Evolutionary conservation across 2,888 invertebrate species (phyloP).

Genomic region (Trachelus troglodyta): DNA sequence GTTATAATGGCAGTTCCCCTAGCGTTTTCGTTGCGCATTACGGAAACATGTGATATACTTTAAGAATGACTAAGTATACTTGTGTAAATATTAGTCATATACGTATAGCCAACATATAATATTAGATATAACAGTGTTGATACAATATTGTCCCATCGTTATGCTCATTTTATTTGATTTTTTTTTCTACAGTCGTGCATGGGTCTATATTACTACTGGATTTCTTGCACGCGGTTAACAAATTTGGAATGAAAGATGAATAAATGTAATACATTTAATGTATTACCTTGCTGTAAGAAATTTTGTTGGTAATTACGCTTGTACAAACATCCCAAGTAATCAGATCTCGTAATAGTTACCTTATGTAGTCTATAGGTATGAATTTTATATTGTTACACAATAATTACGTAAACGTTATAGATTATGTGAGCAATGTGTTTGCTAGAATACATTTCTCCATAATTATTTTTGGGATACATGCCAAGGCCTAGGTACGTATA

Average conservation of each 20-base stretch:
- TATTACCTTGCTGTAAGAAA: neutral
- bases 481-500: too few species aligned
- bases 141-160: neutral
- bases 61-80: neutral
- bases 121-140: neutral
- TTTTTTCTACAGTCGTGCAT: neutral
- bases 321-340: neutral
- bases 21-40: neutral
- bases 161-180: neutral
- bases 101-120: neutral
- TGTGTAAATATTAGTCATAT: neutral
- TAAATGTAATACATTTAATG: neutral
- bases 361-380: neutral
- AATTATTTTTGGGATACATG: too few species aligned
- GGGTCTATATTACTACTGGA: neutral
- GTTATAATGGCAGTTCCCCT: too few species aligned
- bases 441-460: too few species aligned
- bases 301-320: neutral
- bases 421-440: neutral
- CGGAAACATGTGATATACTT: neutral
- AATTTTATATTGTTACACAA: neutral
- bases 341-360: neutral
- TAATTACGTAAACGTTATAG: neutral
- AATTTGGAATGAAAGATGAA: neutral
- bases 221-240: neutral